These are phyloP conservation scores for Pangasius mekongensis DNA, from an alignment of 2,797 vertebrate genomes.

Conservation along the genomic window DNA sequence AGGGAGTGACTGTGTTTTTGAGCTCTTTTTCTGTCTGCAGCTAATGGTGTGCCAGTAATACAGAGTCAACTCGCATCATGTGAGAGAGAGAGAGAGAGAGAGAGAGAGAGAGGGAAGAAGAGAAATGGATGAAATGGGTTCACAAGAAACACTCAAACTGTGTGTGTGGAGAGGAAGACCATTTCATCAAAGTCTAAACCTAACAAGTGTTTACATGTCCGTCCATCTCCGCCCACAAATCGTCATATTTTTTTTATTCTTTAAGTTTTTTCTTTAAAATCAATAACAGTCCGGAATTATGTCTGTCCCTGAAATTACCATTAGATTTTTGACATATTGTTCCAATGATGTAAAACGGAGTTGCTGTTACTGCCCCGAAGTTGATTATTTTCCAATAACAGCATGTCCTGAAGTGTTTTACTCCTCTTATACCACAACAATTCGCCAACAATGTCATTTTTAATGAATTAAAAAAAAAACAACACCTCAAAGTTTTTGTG, in stretches of 20 bases:
- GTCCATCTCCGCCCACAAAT: not conserved
- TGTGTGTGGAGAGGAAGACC: constrained; percentile 10
- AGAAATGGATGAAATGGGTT: constrained; percentile 25
- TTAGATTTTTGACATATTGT: not conserved
- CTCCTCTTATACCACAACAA: not conserved
- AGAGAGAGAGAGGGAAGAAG: constrained; percentile 4
- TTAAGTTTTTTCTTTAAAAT: too few species aligned
- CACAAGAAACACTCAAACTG: constrained; percentile 60
- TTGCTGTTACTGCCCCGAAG: not conserved
- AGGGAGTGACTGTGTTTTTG: constrained; percentile 49
- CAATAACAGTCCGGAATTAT: not conserved
- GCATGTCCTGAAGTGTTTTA: not conserved
- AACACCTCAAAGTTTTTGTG: not conserved
- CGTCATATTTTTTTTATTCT: not conserved
- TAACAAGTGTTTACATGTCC: not conserved
- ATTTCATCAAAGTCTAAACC: not conserved
- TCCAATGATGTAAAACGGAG: not conserved
- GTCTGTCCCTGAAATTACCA: not conserved
- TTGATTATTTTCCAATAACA: not conserved
- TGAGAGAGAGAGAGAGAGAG: constrained; percentile 19
- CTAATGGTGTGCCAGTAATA: constrained; percentile 70
- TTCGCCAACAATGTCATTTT: too few species aligned
- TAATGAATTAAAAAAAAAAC: not conserved
- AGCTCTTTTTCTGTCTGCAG: constrained; percentile 54
- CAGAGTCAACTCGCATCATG: constrained; percentile 63